Evolutionary conservation across 2,888 invertebrate species (phyloP).

Genomic region (Altica lythri): DNA sequence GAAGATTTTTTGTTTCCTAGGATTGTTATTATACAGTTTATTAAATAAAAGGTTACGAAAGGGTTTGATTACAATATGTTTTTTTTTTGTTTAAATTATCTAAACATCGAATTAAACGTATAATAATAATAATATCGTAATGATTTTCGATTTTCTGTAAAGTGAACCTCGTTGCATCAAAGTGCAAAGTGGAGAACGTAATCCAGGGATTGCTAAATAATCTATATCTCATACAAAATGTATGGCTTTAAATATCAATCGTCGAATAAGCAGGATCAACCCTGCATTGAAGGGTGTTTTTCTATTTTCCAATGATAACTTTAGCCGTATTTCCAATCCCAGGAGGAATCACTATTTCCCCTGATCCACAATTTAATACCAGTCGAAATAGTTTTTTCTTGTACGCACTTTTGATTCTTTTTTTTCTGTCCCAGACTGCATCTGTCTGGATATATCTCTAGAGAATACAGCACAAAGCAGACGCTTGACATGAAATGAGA

Average conservation of each 20-base stretch:
- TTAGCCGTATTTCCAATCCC: conserved; percentile 46
- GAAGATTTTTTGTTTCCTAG: too few relatives aligned
- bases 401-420: conserved; percentile 47
- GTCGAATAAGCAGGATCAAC: conserved; percentile 37
- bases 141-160: too few relatives aligned
- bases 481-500: conserved; percentile 8
- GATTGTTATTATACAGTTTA: too few relatives aligned
- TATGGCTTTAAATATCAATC: conserved; percentile 47
- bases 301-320: conserved; percentile 52
- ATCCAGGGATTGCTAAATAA: conserved; percentile 26
- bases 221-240: conserved; percentile 45
- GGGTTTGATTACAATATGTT: too few relatives aligned
- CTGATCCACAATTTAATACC: conserved; percentile 47
- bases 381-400: conserved; percentile 52
- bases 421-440: conserved; percentile 12
- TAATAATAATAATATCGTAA: too few relatives aligned
- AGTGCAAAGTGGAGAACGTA: conserved; percentile 16
- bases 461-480: conserved; percentile 14
- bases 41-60: too few relatives aligned
- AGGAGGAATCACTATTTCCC: conserved; percentile 39
- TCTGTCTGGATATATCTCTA: conserved; percentile 8
- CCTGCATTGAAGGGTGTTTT: conserved; percentile 43
- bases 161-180: too few relatives aligned
- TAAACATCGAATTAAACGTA: too few relatives aligned
- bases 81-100: too few relatives aligned